Conservation (phyloP, 1,140 invertebrate species). For the Brachionus angularis region DNA sequence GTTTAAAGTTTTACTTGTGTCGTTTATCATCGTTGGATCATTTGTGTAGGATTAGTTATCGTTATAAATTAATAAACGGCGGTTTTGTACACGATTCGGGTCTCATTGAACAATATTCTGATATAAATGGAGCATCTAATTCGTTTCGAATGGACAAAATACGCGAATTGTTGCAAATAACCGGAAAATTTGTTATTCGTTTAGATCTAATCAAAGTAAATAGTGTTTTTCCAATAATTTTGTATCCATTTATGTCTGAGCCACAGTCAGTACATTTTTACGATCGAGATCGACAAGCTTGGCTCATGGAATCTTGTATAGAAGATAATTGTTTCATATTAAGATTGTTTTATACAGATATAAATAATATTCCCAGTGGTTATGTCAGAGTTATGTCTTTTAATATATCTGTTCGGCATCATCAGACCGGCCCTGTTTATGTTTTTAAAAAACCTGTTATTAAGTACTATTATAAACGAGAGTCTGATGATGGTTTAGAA, state of each 20-base stretch:
- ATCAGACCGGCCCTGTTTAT: conserved; percentile 7
- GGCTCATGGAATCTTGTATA: conserved; percentile 73
- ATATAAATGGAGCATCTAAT: conserved; percentile 34
- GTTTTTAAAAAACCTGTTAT: conserved; percentile 68
- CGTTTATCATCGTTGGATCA: conserved; percentile 76
- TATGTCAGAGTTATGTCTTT: conserved; percentile 73
- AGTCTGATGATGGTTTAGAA: conserved; percentile 73
- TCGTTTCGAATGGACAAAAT: conserved; percentile 41
- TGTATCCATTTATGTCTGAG: conserved; percentile 53
- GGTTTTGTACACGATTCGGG: conserved; percentile 71
- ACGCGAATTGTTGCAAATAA: conserved; percentile 24
- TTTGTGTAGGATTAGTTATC: conserved; percentile 70
- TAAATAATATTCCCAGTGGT: conserved; percentile 76
- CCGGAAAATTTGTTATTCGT: conserved; percentile 32
- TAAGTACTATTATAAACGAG: conserved; percentile 78
- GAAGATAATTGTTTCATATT: conserved; percentile 72
- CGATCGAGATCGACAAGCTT: conserved; percentile 77
- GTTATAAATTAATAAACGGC: conserved; percentile 68
- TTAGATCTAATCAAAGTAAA: conserved; percentile 23
- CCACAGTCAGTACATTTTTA: conserved; percentile 66
- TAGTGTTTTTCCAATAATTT: conserved; percentile 66
- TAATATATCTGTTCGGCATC: conserved; percentile 67
- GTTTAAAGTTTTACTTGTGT: conserved; percentile 66
- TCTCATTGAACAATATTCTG: conserved; percentile 65
- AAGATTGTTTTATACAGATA: conserved; percentile 76